Conservation (phyloP, 2,888 invertebrate species). For the Microdon myrmicae region DNA sequence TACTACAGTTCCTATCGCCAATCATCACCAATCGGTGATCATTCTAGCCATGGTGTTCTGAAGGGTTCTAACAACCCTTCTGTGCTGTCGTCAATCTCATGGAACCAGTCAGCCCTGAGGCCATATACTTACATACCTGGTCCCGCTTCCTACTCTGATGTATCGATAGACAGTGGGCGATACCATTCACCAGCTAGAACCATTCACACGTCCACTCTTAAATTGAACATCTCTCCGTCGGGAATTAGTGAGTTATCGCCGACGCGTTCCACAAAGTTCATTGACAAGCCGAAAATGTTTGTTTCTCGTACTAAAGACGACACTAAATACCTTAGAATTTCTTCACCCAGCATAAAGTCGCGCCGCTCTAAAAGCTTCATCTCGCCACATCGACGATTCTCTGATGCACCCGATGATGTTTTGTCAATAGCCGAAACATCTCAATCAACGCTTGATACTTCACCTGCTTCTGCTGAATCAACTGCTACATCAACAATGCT, state of each 20-base stretch:
- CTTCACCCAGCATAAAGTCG: constrained; percentile 13
- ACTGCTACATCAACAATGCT: constrained; percentile 16
- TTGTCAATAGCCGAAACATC: constrained; percentile 26
- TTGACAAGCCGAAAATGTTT: constrained; percentile 26
- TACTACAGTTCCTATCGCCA: constrained; percentile 6
- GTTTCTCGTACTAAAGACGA: constrained; percentile 23
- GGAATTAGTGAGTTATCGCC: constrained; percentile 30
- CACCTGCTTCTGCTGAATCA: constrained; percentile 33
- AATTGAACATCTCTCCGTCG: constrained; percentile 32
- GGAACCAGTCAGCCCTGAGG: constrained; percentile 37
- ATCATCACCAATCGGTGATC: constrained; percentile 14
- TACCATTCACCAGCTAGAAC: constrained; percentile 14
- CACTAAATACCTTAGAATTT: constrained; percentile 1
- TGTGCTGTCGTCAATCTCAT: constrained; percentile 35
- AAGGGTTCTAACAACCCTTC: constrained; percentile 14
- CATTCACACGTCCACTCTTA: constrained; percentile 29
- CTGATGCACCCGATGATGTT: constrained; percentile 23
- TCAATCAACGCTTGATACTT: constrained; percentile 37
- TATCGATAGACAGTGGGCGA: constrained; percentile 24
- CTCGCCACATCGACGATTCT: constrained; percentile 32
- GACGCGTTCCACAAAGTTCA: constrained; percentile 6
- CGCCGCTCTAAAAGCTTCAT: constrained; percentile 19
- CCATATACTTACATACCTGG: constrained; percentile 41
- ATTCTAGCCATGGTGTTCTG: background rate
- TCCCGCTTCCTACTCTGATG: constrained; percentile 6